Conservation (phyloP, 2,888 invertebrate species). For the Anticlea derivata region DNA sequence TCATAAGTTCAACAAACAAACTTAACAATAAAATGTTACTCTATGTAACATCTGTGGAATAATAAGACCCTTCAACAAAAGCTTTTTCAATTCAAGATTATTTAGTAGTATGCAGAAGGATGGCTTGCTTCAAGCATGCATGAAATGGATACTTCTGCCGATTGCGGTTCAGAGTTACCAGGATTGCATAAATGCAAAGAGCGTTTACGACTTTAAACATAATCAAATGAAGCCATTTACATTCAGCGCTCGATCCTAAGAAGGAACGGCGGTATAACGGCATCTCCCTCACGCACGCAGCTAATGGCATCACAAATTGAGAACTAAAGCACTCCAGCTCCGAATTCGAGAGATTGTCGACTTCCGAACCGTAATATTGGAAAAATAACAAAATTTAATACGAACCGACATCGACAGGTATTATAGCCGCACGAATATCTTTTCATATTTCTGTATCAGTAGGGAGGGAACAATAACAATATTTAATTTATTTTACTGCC, state of each 20-base stretch:
- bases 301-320: slow-evolving; percentile 77
- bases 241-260: slow-evolving; percentile 69
- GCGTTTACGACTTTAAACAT: slow-evolving; percentile 69
- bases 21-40: no score
- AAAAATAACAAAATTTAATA: slow-evolving; percentile 75
- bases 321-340: slow-evolving; percentile 61
- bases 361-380: slow-evolving; percentile 57
- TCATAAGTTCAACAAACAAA: no score
- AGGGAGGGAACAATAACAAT: slow-evolving; percentile 42
- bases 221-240: slow-evolving; percentile 81
- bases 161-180: slow-evolving; percentile 53
- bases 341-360: slow-evolving; percentile 61
- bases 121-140: no score
- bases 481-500: slow-evolving; percentile 25
- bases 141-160: slow-evolving; percentile 38
- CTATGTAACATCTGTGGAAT: no score
- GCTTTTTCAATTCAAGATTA: no score
- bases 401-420: slow-evolving; percentile 57
- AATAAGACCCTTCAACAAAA: no score
- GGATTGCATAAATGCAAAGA: slow-evolving; percentile 76
- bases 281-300: slow-evolving; percentile 65
- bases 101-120: no score
- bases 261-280: slow-evolving; percentile 49
- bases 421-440: slow-evolving; percentile 55
- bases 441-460: slow-evolving; percentile 48